phyloP scores from a whole-genome alignment of 2,113 vertebrate genomes.

The Porphyrio hochstetteri region DNA sequence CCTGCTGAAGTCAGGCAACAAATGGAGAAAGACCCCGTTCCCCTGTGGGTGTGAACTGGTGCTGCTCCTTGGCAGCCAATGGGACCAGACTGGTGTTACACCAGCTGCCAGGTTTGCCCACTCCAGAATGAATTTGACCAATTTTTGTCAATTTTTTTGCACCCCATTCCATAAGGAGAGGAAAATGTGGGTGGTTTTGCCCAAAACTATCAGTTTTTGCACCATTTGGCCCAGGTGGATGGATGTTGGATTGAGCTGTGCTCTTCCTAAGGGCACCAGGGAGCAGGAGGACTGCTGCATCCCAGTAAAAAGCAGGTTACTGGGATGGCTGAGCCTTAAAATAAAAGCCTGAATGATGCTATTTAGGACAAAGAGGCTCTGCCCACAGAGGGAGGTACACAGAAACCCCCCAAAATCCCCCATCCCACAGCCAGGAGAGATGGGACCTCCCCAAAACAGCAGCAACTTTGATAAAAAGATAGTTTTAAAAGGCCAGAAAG shows the following conservation, averaged over 20 bases:
- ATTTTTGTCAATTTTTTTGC: slow-evolving; percentile 34
- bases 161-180: neutral
- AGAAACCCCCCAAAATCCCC: no score
- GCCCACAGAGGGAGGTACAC: accelerated
- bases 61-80: neutral
- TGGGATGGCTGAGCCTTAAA: neutral
- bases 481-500: neutral
- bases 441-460: neutral
- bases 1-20: slow-evolving; percentile 28
- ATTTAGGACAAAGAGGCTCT: neutral
- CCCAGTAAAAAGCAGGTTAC: neutral
- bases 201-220: neutral
- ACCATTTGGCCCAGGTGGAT: accelerated
- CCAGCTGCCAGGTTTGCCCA: neutral
- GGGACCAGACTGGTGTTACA: neutral
- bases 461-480: neutral
- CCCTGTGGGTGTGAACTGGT: accelerated
- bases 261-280: neutral
- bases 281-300: accelerated
- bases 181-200: neutral
- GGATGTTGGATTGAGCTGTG: neutral
- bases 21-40: neutral
- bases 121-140: neutral
- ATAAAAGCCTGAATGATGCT: neutral
- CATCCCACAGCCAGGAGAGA: accelerated